Base-by-base conservation (phyloP, 2,888 invertebrate species). In the Apodemia zela region DNA sequence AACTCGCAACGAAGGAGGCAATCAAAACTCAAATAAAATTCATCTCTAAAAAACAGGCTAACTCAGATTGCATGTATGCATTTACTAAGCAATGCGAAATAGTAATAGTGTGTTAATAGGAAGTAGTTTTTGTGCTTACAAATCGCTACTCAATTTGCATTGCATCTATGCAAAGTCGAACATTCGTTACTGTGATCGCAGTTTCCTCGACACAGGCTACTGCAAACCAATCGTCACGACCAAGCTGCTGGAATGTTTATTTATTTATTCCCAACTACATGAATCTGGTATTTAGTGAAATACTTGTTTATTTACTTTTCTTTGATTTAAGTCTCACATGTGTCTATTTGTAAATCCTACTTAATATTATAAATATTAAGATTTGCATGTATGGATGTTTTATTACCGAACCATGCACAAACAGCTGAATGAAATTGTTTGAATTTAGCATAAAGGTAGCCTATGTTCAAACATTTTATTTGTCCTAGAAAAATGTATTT, bases 71-170 rank as follows among this genome's bases (percentile, higher is more conserved):
- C 38, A 38, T 38, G 38, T 38, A 38, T 38, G 13, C 38, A 38
- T 13, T 38, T 11, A 11, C 11, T 13, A 84, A 79, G 80, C 85
- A 84, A 82, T 77, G 74, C 76, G 71, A 76, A 76, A 74, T 77
- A 73, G 71, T 65, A 64, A 71, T 64, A 64, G 73, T 78, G 75
- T 75, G 73, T 67, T 74, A 73, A 66, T 71, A 70, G 68, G 70
- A 62, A 62, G 73, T 78, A 79, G 87, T 82, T 82, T 85, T 85
- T 84, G 78, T 78, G 74, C 73, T 75, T 77, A 75, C 80, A 80
- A 82, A 84, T 83, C 82, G 79, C 78, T 78, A 79, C 80, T 80
- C 80, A 79, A 87, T 87, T 88, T 85, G 84, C 85, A 87, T 87
- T 79, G 78, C 78, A 85, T 84, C 82, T 84, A 81, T 84, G 83